Percentiles rank a stretch among this genome's conserved stretches.
Conservation (phyloP, 2,888 invertebrate genomes). For the Cremastinae sp. region DNA sequence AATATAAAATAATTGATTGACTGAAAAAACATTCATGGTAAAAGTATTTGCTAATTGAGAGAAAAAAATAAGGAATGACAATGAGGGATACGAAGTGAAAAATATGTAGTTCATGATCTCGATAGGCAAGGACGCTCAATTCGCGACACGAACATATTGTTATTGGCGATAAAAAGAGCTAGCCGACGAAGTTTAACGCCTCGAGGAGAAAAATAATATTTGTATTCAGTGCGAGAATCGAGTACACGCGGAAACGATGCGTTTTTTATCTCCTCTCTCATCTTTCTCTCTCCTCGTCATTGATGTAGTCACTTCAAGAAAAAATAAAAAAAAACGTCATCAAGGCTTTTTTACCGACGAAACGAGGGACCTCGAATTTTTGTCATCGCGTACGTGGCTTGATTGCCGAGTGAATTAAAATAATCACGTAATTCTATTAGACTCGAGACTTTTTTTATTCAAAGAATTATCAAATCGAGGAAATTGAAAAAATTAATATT, state of each 20-base stretch:
- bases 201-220: slow-evolving; percentile 37
- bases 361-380: too few species aligned
- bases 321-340: slow-evolving; percentile 7
- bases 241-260: slow-evolving; percentile 46
- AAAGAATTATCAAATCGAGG: slow-evolving; percentile 31
- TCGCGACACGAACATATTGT: neutral
- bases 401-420: too few species aligned
- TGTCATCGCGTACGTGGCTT: too few species aligned
- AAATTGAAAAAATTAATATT: too few species aligned
- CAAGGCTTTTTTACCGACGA: neutral
- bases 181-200: slow-evolving; percentile 18
- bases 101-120: slow-evolving; percentile 20
- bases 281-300: slow-evolving; percentile 13
- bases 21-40: too few species aligned
- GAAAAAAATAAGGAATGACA: neutral
- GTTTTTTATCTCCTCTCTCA: slow-evolving; percentile 6
- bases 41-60: neutral
- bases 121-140: slow-evolving; percentile 25
- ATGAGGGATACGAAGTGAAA: neutral
- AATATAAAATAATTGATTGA: too few species aligned
- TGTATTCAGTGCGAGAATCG: slow-evolving; percentile 29
- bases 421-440: too few species aligned
- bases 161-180: slow-evolving; percentile 14
- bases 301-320: neutral
- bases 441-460: neutral